These are phyloP conservation scores for Geophilus truncorum DNA, from an alignment of 2,888 invertebrate species.

Conservation along the genomic window DNA sequence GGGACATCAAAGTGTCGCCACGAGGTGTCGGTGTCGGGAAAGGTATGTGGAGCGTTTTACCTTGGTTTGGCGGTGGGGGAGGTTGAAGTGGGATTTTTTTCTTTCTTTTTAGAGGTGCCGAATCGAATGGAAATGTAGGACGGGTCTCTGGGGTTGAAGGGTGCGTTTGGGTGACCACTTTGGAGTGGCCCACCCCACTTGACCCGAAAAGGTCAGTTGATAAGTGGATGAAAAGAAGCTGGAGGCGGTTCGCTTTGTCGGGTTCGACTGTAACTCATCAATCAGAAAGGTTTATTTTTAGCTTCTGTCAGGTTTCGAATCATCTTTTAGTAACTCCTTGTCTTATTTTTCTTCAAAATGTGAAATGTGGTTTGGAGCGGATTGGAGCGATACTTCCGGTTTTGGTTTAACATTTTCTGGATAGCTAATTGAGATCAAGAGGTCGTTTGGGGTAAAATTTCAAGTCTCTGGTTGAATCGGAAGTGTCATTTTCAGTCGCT, in stretches of 20 bases:
- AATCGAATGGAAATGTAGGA: too few relatives aligned
- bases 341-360: too few relatives aligned
- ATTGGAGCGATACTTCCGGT: too few relatives aligned
- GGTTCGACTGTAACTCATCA: not conserved
- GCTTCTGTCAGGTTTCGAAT: too few relatives aligned
- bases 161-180: constrained; percentile 9
- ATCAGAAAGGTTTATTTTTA: not conserved
- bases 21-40: not conserved
- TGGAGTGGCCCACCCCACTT: not conserved
- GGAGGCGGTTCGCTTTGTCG: not conserved
- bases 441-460: too few relatives aligned
- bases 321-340: too few relatives aligned
- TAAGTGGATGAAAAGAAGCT: not conserved
- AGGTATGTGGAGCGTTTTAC: not conserved
- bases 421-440: too few relatives aligned
- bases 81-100: not conserved
- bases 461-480: too few relatives aligned
- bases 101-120: too few relatives aligned
- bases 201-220: not conserved
- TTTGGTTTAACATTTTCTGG: too few relatives aligned
- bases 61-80: not conserved
- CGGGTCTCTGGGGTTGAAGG: not conserved
- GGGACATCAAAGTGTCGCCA: not conserved
- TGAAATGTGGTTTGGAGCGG: too few relatives aligned
- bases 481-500: too few relatives aligned